Evolutionary conservation across 2,888 invertebrate species (phyloP).

Genomic region (Autographa pulchrina): DNA sequence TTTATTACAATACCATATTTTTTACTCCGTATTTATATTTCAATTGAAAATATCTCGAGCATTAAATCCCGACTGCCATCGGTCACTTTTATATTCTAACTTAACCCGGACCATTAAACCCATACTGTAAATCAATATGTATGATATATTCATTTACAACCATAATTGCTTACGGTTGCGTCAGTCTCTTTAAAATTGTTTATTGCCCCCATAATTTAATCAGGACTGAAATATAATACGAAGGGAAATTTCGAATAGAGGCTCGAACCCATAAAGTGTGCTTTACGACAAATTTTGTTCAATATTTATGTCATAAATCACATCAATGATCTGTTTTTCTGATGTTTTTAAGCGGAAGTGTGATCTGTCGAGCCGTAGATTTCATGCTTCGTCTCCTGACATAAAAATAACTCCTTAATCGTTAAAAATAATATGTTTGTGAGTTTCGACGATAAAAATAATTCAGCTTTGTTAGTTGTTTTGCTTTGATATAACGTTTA

Average conservation of each 20-base stretch:
- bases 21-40: conserved; percentile 18
- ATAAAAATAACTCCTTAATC: conserved; percentile 68
- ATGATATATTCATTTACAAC: conserved; percentile 66
- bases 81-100: conserved; percentile 49
- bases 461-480: conserved; percentile 56
- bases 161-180: conserved; percentile 72
- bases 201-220: conserved; percentile 76
- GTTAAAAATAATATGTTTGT: conserved; percentile 66
- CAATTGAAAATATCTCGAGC: conserved; percentile 51
- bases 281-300: conserved; percentile 83
- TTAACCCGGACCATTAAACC: conserved; percentile 50
- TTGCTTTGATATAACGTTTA: conserved; percentile 53
- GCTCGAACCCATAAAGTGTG: conserved; percentile 70
- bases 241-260: conserved; percentile 71
- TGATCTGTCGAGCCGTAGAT: conserved; percentile 58
- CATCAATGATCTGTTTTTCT: conserved; percentile 75
- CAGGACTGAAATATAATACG: conserved; percentile 75
- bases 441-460: conserved; percentile 62
- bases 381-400: conserved; percentile 52
- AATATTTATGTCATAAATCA: conserved; percentile 83
- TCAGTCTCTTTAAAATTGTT: conserved; percentile 74
- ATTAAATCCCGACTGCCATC: conserved; percentile 20
- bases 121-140: conserved; percentile 64
- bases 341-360: conserved; percentile 69
- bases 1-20: conserved; percentile 13